phyloP scores from a whole-genome alignment of 2,113 vertebrate species.

The Capreolus pygargus region DNA sequence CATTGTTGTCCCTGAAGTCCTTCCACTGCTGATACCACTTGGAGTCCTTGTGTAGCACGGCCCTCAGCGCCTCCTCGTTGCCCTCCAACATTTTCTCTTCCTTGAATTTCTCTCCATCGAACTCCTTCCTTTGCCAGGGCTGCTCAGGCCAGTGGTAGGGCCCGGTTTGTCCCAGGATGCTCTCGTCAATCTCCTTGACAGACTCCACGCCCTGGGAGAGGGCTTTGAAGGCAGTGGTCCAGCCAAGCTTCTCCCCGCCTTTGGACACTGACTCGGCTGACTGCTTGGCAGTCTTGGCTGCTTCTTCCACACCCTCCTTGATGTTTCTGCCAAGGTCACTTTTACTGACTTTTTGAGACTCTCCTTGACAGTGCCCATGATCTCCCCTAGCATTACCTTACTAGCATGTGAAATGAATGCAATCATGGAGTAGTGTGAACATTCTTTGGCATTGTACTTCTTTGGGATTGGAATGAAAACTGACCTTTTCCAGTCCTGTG shows the following conservation, averaged over 20 bases:
- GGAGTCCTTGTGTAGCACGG: constrained; percentile 96
- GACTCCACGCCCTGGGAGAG: constrained; percentile 94
- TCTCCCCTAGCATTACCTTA: not conserved
- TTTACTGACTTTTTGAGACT: constrained; percentile 91
- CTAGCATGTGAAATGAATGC: not conserved
- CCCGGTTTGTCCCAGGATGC: constrained; percentile 88
- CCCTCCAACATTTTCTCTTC: constrained; percentile 89
- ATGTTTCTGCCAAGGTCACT: constrained; percentile 94
- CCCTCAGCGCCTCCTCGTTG: constrained; percentile 92
- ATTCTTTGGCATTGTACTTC: not conserved
- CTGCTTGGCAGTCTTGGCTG: constrained; percentile 91
- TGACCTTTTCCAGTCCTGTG: not conserved
- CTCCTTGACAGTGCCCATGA: constrained; percentile 75
- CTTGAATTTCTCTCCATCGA: constrained; percentile 85
- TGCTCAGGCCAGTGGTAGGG: constrained; percentile 89
- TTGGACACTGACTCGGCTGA: constrained; percentile 90
- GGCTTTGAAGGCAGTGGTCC: constrained; percentile 90
- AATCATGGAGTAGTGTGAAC: not conserved
- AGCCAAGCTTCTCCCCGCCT: constrained; percentile 91
- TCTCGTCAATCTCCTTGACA: constrained; percentile 90
- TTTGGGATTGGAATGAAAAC: not conserved
- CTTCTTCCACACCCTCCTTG: constrained; percentile 93
- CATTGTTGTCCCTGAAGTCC: constrained; percentile 97
- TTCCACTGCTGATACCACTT: constrained; percentile 99
- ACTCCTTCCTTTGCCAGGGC: constrained; percentile 93